Percentiles rank a stretch among this genome's conserved stretches.
Evolutionary conservation across 2,797 vertebrate genomes (phyloP).

Genomic region (Natrix natrix): DNA sequence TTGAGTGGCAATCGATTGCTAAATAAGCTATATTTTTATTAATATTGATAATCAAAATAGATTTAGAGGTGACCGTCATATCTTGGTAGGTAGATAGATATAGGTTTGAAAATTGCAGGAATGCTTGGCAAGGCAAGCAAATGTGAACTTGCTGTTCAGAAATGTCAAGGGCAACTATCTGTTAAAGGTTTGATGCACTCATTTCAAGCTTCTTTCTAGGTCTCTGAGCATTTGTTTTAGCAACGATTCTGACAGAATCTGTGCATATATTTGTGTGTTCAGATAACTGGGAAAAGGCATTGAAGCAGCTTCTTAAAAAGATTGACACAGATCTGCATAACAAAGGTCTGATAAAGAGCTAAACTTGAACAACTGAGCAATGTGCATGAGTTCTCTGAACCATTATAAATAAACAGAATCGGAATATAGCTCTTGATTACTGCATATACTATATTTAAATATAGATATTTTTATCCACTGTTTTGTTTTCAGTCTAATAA

Average conservation of each 20-base stretch:
- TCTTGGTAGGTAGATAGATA: not conserved
- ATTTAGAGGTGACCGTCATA: not conserved
- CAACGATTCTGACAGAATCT: not conserved
- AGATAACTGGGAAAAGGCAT: not conserved
- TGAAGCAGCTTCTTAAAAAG: not conserved
- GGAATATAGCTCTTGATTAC: not conserved
- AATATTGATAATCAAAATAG: not conserved
- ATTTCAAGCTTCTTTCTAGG: not conserved
- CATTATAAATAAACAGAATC: not conserved
- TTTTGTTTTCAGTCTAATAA: not conserved
- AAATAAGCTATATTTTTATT: not conserved
- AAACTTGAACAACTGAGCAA: not conserved
- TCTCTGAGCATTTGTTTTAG: not conserved
- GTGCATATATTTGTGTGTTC: not conserved
- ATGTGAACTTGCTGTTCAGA: not conserved
- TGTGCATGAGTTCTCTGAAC: not conserved
- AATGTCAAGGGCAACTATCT: not conserved
- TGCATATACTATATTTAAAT: not conserved
- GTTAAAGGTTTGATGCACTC: not conserved
- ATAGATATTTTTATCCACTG: not conserved
- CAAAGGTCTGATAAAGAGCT: not conserved
- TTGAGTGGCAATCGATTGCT: not conserved
- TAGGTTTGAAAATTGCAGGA: not conserved
- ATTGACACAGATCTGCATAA: not conserved
- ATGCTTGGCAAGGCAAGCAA: not conserved